Conservation (phyloP, 2,113 vertebrate species). For the Tychaedon coryphoeus region DNA sequence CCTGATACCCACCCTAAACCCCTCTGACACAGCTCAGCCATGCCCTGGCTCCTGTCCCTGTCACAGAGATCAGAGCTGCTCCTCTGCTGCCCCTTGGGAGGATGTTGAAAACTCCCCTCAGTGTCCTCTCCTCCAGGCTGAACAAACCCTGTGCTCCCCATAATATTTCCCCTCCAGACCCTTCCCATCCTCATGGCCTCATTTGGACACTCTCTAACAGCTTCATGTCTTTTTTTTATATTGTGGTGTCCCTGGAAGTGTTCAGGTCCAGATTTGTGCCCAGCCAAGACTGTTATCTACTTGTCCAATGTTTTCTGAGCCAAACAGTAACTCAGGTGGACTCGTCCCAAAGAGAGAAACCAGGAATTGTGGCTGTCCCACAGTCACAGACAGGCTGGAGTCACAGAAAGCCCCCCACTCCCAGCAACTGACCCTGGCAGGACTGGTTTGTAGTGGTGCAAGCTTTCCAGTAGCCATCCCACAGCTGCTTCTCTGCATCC, state of each 20-base stretch:
- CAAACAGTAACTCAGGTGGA: neutral
- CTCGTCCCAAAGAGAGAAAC: neutral
- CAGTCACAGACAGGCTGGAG: neutral
- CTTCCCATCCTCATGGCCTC: neutral
- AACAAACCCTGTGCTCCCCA: neutral
- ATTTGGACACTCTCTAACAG: neutral
- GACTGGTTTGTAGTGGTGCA: neutral
- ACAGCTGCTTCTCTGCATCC: neutral
- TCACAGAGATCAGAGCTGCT: neutral
- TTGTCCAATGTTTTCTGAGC: neutral
- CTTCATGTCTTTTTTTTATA: neutral
- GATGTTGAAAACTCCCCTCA: too few relatives aligned
- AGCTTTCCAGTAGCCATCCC: neutral
- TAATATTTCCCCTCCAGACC: neutral
- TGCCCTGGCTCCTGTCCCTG: neutral
- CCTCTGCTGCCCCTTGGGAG: neutral
- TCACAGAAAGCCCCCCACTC: neutral
- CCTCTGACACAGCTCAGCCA: accelerated
- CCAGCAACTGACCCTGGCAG: neutral
- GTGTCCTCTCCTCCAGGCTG: neutral
- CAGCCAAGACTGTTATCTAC: neutral
- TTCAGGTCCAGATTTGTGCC: neutral
- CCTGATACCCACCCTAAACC: too few relatives aligned
- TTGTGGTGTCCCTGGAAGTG: neutral
- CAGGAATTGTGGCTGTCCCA: neutral